phyloP scores from a whole-genome alignment of 2,113 vertebrate genomes.

The Tonatia bakeri region DNA sequence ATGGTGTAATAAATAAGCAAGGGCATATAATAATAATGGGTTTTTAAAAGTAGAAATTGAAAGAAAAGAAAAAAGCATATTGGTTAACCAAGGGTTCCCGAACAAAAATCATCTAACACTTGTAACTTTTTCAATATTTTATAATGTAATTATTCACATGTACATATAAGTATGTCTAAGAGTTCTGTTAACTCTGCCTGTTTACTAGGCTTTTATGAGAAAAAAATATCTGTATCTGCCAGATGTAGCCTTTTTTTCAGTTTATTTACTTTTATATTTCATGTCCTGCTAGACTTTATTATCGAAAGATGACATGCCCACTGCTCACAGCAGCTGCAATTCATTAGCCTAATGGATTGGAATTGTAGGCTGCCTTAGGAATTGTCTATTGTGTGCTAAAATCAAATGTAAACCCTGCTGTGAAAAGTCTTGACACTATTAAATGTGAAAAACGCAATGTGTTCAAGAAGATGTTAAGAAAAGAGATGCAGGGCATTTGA shows the following conservation, averaged over 20 bases:
- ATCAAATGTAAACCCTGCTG: slow-evolving; percentile 79
- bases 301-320: slow-evolving; percentile 77
- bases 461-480: slow-evolving; percentile 61
- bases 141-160: not conserved
- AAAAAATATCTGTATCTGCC: slow-evolving; percentile 52
- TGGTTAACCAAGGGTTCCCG: not conserved
- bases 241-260: slow-evolving; percentile 54
- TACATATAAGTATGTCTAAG: slow-evolving; percentile 25
- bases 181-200: not conserved
- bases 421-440: slow-evolving; percentile 77
- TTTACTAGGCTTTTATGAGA: not conserved
- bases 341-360: slow-evolving; percentile 83
- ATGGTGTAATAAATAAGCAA: slow-evolving; percentile 31
- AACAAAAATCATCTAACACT: not conserved
- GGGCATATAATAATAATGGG: not conserved
- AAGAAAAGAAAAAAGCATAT: slow-evolving; percentile 14
- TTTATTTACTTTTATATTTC: slow-evolving; percentile 77
- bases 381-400: slow-evolving; percentile 78
- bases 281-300: slow-evolving; percentile 69
- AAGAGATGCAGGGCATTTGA: slow-evolving; percentile 40
- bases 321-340: slow-evolving; percentile 82
- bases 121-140: slow-evolving; percentile 39
- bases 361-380: slow-evolving; percentile 82
- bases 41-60: slow-evolving; percentile 44
- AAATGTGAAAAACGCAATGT: slow-evolving; percentile 76